These are phyloP conservation scores for Chydorus sphaericus DNA, from an alignment of 2,888 invertebrate genomes.

Conservation along the genomic window DNA sequence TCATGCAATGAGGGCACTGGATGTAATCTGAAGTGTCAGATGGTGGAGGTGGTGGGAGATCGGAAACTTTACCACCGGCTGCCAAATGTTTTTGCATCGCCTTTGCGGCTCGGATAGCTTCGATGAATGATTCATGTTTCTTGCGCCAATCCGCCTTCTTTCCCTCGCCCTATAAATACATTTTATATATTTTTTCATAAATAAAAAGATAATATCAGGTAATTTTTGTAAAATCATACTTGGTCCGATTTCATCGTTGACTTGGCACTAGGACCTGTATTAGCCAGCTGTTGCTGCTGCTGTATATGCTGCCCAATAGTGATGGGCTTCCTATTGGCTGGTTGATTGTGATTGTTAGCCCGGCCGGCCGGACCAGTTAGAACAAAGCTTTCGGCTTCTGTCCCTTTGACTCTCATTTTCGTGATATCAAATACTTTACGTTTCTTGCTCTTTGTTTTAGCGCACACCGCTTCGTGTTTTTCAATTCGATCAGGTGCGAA, in stretches of 20 bases:
- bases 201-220: slow-evolving; percentile 2
- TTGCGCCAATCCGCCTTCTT: slow-evolving; percentile 60
- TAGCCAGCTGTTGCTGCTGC: slow-evolving; percentile 8
- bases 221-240: neutral
- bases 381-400: slow-evolving; percentile 67
- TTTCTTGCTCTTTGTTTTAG: slow-evolving; percentile 59
- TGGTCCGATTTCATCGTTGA: neutral
- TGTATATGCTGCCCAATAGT: neutral
- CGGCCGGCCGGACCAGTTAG: slow-evolving; percentile 23
- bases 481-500: slow-evolving; percentile 66
- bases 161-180: neutral
- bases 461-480: slow-evolving; percentile 74
- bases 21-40: slow-evolving; percentile 80
- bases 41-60: slow-evolving; percentile 59
- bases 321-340: slow-evolving; percentile 1
- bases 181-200: neutral
- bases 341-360: slow-evolving; percentile 26
- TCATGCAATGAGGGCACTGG: slow-evolving; percentile 71
- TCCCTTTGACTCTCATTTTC: slow-evolving; percentile 77
- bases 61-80: slow-evolving; percentile 69
- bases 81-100: slow-evolving; percentile 62
- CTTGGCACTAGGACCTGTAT: slow-evolving; percentile 10
- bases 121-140: slow-evolving; percentile 87
- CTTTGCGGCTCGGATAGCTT: slow-evolving; percentile 78
- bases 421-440: slow-evolving; percentile 80